phyloP scores from a whole-genome alignment of 2,797 vertebrate species.

The Spinus olivaceus region DNA sequence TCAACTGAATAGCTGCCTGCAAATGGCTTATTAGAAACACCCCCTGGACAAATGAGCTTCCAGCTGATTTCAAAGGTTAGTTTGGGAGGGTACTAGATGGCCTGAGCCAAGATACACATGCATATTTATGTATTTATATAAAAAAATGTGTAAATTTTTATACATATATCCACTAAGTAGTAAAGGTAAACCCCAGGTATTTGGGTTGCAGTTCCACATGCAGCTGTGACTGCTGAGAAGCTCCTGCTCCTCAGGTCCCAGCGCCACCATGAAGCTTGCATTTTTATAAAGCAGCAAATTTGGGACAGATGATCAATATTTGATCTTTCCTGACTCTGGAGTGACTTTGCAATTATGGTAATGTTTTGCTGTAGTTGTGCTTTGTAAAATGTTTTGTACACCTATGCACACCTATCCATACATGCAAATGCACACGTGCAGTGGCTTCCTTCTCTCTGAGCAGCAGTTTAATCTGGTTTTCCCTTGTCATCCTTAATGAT shows the following conservation, averaged over 20 bases:
- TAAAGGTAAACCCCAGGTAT: neutral
- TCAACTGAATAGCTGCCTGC: neutral
- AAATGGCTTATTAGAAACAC: neutral
- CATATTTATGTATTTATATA: neutral
- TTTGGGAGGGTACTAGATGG: neutral
- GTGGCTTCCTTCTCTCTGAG: neutral
- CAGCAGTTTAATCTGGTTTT: neutral
- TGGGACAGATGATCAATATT: neutral
- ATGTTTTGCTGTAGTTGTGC: neutral
- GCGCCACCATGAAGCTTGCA: neutral
- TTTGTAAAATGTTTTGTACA: neutral
- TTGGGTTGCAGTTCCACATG: neutral
- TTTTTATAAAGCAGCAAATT: neutral
- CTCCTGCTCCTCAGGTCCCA: neutral
- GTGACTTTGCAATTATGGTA: neutral
- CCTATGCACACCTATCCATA: neutral
- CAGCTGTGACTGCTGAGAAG: neutral
- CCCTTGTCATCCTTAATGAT: neutral
- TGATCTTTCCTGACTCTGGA: neutral
- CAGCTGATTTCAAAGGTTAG: neutral
- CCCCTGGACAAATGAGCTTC: neutral
- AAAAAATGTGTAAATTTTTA: neutral
- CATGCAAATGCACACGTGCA: fast-evolving
- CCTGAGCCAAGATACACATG: neutral
- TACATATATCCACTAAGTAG: neutral